Conservation (phyloP, 92 coral and sea anemone species). For the Bergia puertoricense region DNA sequence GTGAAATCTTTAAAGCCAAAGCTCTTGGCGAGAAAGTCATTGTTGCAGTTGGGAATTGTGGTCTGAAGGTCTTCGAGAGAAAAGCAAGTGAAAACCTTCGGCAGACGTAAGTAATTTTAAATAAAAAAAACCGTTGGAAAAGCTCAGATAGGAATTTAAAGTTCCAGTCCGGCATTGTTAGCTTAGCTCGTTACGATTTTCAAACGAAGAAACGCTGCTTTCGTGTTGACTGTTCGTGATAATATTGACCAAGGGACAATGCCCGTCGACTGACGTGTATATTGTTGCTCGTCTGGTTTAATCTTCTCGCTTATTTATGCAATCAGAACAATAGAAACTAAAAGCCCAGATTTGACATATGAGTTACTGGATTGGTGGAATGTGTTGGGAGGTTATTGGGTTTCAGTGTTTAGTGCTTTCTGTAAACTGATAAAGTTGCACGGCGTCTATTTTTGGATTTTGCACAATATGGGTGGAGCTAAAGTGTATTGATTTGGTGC, state of each 20-base stretch:
- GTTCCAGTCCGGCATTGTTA: not conserved
- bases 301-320: not conserved
- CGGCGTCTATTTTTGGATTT: not conserved
- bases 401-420: not conserved
- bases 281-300: not conserved
- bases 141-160: not conserved
- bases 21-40: constrained; percentile 82
- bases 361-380: constrained; percentile 21
- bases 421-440: not conserved
- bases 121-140: not conserved
- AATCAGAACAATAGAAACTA: constrained; percentile 26
- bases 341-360: not conserved
- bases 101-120: constrained; percentile 77
- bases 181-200: constrained; percentile 5
- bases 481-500: not conserved
- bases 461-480: constrained; percentile 34
- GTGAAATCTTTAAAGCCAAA: constrained; percentile 93
- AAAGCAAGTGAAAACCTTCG: constrained; percentile 75
- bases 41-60: constrained; percentile 90
- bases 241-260: constrained; percentile 13
- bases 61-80: constrained; percentile 83
- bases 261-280: constrained; percentile 11
- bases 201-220: constrained; percentile 1
- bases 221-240: not conserved
- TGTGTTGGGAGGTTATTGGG: not conserved